Evolutionary conservation across 2,888 invertebrate species (phyloP), one percentile per base, ranked within the genome.

Genomic region (Stenodera caucasica): DNA sequence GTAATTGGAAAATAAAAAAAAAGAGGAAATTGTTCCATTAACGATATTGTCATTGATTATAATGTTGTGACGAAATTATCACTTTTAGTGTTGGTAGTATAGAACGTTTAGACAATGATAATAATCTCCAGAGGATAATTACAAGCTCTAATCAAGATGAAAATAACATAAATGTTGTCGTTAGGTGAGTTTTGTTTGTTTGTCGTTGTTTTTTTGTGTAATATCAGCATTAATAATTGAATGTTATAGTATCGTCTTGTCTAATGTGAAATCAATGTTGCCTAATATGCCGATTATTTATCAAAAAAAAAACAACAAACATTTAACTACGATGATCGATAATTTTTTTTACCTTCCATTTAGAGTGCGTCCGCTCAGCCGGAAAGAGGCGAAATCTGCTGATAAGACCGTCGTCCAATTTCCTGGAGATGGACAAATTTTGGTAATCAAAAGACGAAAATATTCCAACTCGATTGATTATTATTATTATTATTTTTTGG

Each of bases 151-250:
- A 84, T 69, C 80, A 84, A 32, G 85, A 85, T 26, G 91, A 92
- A 73, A 93, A 94, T 77, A 94, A 92, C 74, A 93, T 94, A 72
- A 93, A 93, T 78, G 95, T 95, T 9, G 93, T 93, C 30, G 89
- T 95, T 65, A 87, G 92, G 92, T 91, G 79, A 80, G 78, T 67
- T 2, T n/a, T 33, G n/a, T 33, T 33, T n/a, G n/a, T 33, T 33
- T 33, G 4, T n/a, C n/a, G 11, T 33, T 33, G 3, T 45, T 21
- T 6, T 5, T 45, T 23, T 8, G 30, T 30, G 30, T 30, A 30
- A 9, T 30, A 30, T 9, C 1, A 8, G 8, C 7, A 30, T 30
- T 1, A 30, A 30, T 30, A 30, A 30, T 30, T 30, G 30, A 30
- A 30, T 30, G 26, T 5, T 26, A 26, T 26, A 26, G 26, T 26